phyloP scores from a whole-genome alignment of 2,113 vertebrate species.

The Herpailurus yagouaroundi region DNA sequence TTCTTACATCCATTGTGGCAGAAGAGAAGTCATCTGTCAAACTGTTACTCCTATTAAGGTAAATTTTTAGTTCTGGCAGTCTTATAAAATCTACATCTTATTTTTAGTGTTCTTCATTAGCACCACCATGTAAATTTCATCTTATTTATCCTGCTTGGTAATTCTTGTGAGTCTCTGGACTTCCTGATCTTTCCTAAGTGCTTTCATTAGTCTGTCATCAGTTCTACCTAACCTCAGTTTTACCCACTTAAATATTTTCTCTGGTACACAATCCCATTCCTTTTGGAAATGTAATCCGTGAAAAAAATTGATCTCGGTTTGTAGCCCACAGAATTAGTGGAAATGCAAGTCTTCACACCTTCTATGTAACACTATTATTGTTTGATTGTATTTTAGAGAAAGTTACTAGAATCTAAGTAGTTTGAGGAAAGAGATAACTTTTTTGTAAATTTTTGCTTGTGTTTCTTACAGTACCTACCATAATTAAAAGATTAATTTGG shows the following conservation, averaged over 20 bases:
- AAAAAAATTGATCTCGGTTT: not conserved
- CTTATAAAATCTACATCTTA: not conserved
- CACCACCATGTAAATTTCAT: not conserved
- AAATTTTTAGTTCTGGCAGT: not conserved
- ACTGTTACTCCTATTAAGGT: not conserved
- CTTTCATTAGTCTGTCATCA: not conserved
- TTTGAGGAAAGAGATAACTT: not conserved
- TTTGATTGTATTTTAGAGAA: not conserved
- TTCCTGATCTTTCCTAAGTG: not conserved
- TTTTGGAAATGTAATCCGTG: not conserved
- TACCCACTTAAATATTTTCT: not conserved
- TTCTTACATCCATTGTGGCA: not conserved
- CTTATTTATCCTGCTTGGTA: not conserved
- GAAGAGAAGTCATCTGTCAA: constrained; percentile 19
- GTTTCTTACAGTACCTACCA: not conserved
- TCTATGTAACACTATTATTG: not conserved
- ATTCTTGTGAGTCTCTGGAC: not conserved
- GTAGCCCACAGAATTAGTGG: not conserved
- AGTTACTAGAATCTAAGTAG: not conserved
- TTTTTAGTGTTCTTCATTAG: not conserved
- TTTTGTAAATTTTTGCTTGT: not conserved
- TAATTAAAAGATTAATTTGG: not conserved
- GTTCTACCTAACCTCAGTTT: not conserved
- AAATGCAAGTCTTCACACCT: not conserved
- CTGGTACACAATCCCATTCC: not conserved